Conservation (phyloP, 2,888 invertebrate species). For the Poecilobothrus nobilitatus region DNA sequence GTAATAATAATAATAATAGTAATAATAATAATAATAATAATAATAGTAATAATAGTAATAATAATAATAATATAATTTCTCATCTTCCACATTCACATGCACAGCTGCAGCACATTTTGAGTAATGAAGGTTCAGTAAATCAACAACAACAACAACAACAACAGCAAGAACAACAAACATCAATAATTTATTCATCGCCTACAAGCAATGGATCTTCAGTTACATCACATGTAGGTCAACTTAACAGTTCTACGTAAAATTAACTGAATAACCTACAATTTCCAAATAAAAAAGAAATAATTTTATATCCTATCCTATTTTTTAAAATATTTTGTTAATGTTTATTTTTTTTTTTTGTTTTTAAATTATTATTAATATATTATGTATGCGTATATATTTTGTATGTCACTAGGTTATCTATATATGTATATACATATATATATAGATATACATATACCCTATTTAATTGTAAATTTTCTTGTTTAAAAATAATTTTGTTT, state of each 20-base stretch:
- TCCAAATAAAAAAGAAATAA: no score
- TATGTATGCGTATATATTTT: not conserved
- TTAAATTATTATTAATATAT: no score
- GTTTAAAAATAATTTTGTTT: not conserved
- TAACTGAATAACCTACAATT: not conserved
- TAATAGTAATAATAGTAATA: conserved; percentile 27
- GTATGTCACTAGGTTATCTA: not conserved
- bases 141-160: conserved; percentile 27
- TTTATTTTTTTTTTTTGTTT: not conserved
- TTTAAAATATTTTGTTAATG: no score
- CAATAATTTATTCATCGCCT: conserved; percentile 33
- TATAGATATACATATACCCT: not conserved
- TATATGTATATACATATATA: not conserved
- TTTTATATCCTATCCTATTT: no score
- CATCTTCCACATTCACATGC: conserved; percentile 27
- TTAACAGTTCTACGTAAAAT: not conserved
- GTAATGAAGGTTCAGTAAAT: conserved; percentile 43
- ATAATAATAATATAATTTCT: conserved; percentile 26
- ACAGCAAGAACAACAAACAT: conserved; percentile 33
- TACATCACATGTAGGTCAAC: not conserved
- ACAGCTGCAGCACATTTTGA: conserved; percentile 25
- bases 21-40: conserved; percentile 28
- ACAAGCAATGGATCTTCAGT: conserved; percentile 25
- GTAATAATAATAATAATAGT: conserved; percentile 27
- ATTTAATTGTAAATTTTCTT: not conserved